A percentile compares a stretch with the other conserved stretches of the same genome.
These are phyloP conservation scores for Dioctria rufipes DNA, from an alignment of 2,888 invertebrate species.

Conservation along the genomic window DNA sequence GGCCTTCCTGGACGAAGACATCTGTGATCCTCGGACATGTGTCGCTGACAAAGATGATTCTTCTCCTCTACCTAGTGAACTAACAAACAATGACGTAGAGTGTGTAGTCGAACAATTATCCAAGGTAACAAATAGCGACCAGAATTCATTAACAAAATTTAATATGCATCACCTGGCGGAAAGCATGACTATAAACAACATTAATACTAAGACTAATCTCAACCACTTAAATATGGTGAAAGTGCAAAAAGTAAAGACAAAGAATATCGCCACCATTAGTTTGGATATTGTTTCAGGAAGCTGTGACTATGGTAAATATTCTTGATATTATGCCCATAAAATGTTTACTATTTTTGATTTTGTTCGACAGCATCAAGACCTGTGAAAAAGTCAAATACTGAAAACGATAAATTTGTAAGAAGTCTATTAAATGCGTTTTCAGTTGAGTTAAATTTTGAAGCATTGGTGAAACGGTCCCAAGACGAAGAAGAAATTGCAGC, in stretches of 20 bases:
- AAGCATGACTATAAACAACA: conserved; percentile 64
- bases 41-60: conserved; percentile 25
- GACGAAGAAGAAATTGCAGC: conserved; percentile 73
- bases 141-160: conserved; percentile 59
- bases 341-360: background rate
- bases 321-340: background rate
- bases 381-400: background rate
- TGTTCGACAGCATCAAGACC: conserved; percentile 40
- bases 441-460: conserved; percentile 51
- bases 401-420: conserved; percentile 32
- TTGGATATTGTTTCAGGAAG: conserved; percentile 66
- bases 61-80: conserved; percentile 40
- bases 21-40: conserved; percentile 32
- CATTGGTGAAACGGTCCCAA: conserved; percentile 36
- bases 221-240: conserved; percentile 67
- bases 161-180: conserved; percentile 59
- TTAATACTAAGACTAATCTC: conserved; percentile 62
- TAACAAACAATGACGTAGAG: conserved; percentile 53
- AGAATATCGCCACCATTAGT: conserved; percentile 70
- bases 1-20: conserved; percentile 54
- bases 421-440: conserved; percentile 58
- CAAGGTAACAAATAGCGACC: conserved; percentile 61
- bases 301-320: conserved; percentile 63
- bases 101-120: conserved; percentile 58
- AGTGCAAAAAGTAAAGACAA: conserved; percentile 67